Evolutionary conservation across 2,113 vertebrate genomes (phyloP), one percentile per base, ranked within the genome.

Genomic region (Passer montanus): DNA sequence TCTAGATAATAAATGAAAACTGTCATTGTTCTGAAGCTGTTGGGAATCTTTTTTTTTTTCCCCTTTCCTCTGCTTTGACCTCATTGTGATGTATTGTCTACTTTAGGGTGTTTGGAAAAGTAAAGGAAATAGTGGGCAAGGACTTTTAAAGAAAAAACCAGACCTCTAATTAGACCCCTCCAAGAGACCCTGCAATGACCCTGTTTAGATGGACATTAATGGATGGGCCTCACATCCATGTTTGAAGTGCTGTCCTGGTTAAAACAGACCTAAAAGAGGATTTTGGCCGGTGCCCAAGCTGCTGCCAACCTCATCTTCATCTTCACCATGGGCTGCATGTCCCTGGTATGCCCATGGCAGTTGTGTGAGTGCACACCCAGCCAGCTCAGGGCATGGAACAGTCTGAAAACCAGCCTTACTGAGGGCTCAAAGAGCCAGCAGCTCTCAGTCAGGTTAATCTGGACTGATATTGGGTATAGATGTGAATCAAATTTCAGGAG

Each of bases 21-120:
- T 97, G 92, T 93, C 96, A 89, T 84, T 95, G 86, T 74, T 86
- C 94, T 84, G 67, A 67, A 84, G 77, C 84, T 95, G 64, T 63
- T 91, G 47, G 79, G 78, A 80, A 87, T 76, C 10, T 47, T 79
- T 93, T 90, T 92, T 66, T 82, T 91, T 62, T 8, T 11, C 0
- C 14, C 31, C 35, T 94, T 88, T 63, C 72, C 79, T 96, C 81
- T 16, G 33, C 87, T 97, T 97, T 97, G 96, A 97, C 97, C 96
- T 97, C 91, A 50, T 91, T 87, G 95, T 97, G 97, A 97, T 97
- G 88, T 97, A 96, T 96, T 95, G 76, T 97, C 95, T 97, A 90
- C 92, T 97, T 95, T 76, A 79, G 89, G 83, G 79, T 95, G 89
- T 96, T 96, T 96, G 92, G 74, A 96, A 97, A 96, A 95, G 80